Conservation (phyloP, 2,797 vertebrate genomes). For the Loris lydekkerianus region DNA sequence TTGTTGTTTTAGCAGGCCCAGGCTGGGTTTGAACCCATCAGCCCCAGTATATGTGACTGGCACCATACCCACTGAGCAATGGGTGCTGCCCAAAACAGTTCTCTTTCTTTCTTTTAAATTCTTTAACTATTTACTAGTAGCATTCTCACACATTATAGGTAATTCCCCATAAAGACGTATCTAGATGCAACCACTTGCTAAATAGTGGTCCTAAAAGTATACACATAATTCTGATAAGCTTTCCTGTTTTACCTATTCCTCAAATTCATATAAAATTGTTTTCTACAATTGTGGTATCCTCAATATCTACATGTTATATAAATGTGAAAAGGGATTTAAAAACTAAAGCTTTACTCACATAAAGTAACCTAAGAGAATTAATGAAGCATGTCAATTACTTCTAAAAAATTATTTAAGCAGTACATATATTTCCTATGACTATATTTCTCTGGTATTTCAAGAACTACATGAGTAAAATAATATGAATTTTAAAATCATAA, state of each 20-base stretch:
- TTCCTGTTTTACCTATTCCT: background rate
- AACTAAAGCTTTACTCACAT: slow-evolving; percentile 12
- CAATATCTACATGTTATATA: background rate
- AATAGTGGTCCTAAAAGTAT: background rate
- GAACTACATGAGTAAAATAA: background rate
- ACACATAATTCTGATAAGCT: slow-evolving; percentile 21
- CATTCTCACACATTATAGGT: background rate
- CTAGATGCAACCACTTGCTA: background rate
- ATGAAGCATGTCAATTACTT: background rate
- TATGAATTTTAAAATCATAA: slow-evolving; percentile 6
- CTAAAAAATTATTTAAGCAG: slow-evolving; percentile 3
- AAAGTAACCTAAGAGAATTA: background rate
- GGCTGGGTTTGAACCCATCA: too few relatives aligned
- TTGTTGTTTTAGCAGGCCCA: too few relatives aligned
- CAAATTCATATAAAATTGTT: slow-evolving; percentile 22
- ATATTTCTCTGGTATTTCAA: slow-evolving; percentile 26
- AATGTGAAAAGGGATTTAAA: background rate
- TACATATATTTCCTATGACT: slow-evolving; percentile 4
- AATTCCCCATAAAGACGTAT: background rate
- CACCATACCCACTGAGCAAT: too few relatives aligned
- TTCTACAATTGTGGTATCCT: slow-evolving; percentile 2
- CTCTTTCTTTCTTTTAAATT: slow-evolving; percentile 16
- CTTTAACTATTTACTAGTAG: slow-evolving; percentile 11
- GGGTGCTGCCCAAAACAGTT: background rate
- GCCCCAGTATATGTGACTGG: too few relatives aligned